These are phyloP conservation scores for Drosophila sp. DNA, from an alignment of 1,140 invertebrate species.

Conservation along the genomic window DNA sequence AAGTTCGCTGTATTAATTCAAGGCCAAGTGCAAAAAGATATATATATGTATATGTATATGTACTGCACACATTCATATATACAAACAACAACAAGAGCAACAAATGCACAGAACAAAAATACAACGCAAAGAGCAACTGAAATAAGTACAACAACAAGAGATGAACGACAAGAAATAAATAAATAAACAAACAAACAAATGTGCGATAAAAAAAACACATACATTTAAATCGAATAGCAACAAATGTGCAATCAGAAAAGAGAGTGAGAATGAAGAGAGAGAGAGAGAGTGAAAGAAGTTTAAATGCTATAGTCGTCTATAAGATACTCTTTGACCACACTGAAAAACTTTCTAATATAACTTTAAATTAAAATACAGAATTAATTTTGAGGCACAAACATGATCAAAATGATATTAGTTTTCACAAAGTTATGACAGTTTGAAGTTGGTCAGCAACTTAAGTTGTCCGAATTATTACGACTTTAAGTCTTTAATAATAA, in stretches of 20 bases:
- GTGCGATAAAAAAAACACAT: constrained; percentile 8
- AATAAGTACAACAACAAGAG: constrained; percentile 24
- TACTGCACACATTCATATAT: constrained; percentile 34
- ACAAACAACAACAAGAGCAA: constrained; percentile 22
- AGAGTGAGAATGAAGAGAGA: background rate
- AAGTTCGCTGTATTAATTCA: constrained; percentile 83
- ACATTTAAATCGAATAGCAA: constrained; percentile 2
- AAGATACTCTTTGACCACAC: background rate
- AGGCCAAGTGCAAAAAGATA: constrained; percentile 76
- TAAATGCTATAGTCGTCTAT: background rate
- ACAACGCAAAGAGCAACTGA: constrained; percentile 36
- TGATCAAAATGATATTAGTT: background rate
- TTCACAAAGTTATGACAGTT: background rate
- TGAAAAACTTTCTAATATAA: too few species aligned
- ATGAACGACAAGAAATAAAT: background rate
- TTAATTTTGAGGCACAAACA: too few species aligned
- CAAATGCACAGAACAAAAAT: constrained; percentile 23
- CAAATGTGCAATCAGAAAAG: constrained; percentile 15
- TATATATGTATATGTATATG: constrained; percentile 40
- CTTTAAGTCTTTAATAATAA: too few species aligned
- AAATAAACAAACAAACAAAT: constrained; percentile 10
- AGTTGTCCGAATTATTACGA: too few species aligned
- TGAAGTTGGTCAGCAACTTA: too few species aligned
- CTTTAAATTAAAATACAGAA: too few species aligned
- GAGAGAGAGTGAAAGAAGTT: background rate